Percentiles rank a stretch among this genome's conserved stretches.
phyloP scores from a whole-genome alignment of 1,140 invertebrate species.

The Lepidurus arcticus region DNA sequence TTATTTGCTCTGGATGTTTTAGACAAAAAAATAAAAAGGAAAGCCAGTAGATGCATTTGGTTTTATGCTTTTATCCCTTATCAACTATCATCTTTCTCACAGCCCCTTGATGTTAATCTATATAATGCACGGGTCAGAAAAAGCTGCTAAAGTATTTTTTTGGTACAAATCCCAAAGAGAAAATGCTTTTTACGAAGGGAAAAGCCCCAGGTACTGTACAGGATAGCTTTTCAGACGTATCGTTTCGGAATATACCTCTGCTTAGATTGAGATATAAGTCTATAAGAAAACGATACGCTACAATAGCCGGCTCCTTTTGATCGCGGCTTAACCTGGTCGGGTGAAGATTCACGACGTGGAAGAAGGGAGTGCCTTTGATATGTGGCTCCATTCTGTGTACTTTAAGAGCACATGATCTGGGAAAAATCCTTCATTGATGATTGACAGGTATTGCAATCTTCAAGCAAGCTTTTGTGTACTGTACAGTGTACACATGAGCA shows the following conservation, averaged over 20 bases:
- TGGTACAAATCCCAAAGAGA: background rate
- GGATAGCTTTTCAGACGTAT: background rate
- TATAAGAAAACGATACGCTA: background rate
- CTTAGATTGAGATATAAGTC: background rate
- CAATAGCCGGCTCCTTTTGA: constrained; percentile 7
- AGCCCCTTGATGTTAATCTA: background rate
- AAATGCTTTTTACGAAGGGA: background rate
- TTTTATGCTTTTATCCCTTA: background rate
- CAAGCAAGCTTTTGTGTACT: constrained; percentile 2
- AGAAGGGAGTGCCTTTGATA: constrained; percentile 2
- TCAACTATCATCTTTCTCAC: constrained; percentile 14
- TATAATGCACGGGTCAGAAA: background rate
- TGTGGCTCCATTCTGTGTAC: background rate
- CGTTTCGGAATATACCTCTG: background rate
- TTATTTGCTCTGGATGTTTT: background rate
- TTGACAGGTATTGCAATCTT: background rate
- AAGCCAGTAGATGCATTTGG: background rate
- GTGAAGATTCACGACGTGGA: constrained; percentile 18
- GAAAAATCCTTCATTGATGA: background rate
- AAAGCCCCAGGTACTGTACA: background rate
- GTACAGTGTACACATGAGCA: background rate
- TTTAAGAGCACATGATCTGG: background rate
- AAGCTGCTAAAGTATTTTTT: background rate
- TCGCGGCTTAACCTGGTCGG: background rate
- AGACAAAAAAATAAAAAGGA: background rate